Base-by-base conservation (phyloP, 2,113 vertebrate species). In the Pongo pygmaeus region DNA sequence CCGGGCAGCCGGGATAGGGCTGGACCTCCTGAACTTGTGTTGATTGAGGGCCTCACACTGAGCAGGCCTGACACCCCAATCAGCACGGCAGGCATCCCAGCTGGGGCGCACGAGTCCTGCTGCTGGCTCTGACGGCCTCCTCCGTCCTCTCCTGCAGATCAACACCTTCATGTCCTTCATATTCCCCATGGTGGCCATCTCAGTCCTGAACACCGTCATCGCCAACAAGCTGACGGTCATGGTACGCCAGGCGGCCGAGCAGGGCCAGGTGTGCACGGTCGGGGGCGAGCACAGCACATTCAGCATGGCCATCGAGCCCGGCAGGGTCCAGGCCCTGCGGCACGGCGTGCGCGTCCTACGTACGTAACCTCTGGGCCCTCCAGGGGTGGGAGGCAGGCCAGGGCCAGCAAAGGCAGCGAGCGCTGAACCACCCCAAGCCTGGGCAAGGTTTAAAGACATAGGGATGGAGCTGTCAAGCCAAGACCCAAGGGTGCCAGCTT, bases 101-200 rank as follows among this genome's bases (percentile, higher is more conserved):
- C 3, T 1, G 27, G 55, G 12, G 38, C 8, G 8, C 18, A 1
- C 4, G 8, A 16, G 48, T 57, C 25, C 2, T 0, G 6, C 43
- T 18, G 3, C 25, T 35, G 0, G 0, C 52, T 11, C 88, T 91
- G 78, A 97, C 0, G 0, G 25, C n/a, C 16, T 20, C 0, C 1
- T 23, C 10, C 18, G 30, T 25, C 95, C 18, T 94, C 40, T 10
- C 78, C 6, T 4, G 10, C 99, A 99, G 99, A 98, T 99, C 12
- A 99, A 99, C 40, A 99, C 99, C 0, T 99, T 99, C 96, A 98
- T 99, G 98, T 99, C 99, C 91, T 99, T 99, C 3, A 98, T 99
- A 89, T 98, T 99, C 83, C 99, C 99, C 77, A 99, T 99, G 99
- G 98, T 98, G 2, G 98, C 99, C 98, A 99, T 99, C 86, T 99